Evolutionary conservation across 2,113 vertebrate species (phyloP).

Genomic region (Falcunculus frontatus): DNA sequence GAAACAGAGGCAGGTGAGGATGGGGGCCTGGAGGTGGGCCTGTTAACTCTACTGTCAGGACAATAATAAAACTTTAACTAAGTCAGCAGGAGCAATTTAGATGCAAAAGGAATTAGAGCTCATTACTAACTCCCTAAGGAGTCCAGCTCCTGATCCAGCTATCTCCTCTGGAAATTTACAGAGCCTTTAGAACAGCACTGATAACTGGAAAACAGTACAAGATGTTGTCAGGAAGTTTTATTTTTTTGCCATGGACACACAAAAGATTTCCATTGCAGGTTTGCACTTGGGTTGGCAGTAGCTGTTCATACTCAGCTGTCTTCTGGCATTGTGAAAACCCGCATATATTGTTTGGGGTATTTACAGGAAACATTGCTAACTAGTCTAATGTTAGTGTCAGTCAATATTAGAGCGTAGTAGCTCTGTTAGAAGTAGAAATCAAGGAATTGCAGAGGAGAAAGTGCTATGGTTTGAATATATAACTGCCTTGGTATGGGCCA

Average conservation of each 20-base stretch:
- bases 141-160: not conserved
- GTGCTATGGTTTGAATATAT: not conserved
- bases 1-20: not conserved
- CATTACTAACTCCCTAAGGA: not conserved
- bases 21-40: not conserved
- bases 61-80: not conserved
- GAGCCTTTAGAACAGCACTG: not conserved
- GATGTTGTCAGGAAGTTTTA: not conserved
- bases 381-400: not conserved
- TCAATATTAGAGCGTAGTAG: not conserved
- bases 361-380: not conserved
- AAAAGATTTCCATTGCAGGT: not conserved
- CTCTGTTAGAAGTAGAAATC: not conserved
- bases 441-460: not conserved
- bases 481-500: not conserved
- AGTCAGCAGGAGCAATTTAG: conserved; percentile 2
- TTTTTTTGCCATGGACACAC: not conserved
- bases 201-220: not conserved
- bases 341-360: not conserved
- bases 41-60: not conserved
- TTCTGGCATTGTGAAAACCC: not conserved
- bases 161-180: not conserved
- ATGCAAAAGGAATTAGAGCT: not conserved
- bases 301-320: not conserved
- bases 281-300: not conserved